These are phyloP conservation scores for Notodonta ziczac DNA, from an alignment of 2,888 invertebrate species.

Conservation along the genomic window DNA sequence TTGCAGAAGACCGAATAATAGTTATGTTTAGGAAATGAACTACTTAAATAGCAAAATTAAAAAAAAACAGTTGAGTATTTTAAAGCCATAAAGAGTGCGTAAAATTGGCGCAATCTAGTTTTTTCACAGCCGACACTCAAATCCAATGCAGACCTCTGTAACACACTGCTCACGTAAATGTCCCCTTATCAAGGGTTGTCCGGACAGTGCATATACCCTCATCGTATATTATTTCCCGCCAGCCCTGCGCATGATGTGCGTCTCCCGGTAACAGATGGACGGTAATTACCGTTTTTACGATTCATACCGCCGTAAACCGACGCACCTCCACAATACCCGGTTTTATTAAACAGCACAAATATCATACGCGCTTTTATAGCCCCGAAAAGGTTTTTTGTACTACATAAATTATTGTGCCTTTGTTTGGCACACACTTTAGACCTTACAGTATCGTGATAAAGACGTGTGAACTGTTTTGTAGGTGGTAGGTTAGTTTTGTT, in stretches of 20 bases:
- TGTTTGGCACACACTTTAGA: constrained; percentile 4
- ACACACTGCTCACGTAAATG: no score
- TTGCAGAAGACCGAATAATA: no score
- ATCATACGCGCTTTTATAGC: constrained; percentile 45
- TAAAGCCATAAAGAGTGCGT: no score
- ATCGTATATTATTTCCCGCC: not conserved
- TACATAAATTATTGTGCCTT: constrained; percentile 15
- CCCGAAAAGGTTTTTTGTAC: constrained; percentile 34
- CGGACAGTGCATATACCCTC: not conserved
- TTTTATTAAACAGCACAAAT: constrained; percentile 56
- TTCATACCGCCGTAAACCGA: constrained; percentile 33
- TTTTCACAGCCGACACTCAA: no score
- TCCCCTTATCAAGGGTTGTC: no score
- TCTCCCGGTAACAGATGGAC: constrained; percentile 41
- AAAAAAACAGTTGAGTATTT: no score
- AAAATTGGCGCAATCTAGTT: no score
- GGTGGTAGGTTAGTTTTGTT: constrained; percentile 8
- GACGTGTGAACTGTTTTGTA: not conserved
- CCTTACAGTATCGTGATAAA: fast-evolving
- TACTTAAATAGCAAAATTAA: no score
- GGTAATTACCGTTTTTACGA: constrained; percentile 40
- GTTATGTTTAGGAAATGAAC: no score
- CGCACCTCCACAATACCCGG: constrained; percentile 42
- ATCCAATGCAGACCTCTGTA: no score
- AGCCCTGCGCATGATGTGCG: constrained; percentile 4